phyloP scores from a whole-genome alignment of 2,888 invertebrate genomes.

The Tolmerus cingulatus region DNA sequence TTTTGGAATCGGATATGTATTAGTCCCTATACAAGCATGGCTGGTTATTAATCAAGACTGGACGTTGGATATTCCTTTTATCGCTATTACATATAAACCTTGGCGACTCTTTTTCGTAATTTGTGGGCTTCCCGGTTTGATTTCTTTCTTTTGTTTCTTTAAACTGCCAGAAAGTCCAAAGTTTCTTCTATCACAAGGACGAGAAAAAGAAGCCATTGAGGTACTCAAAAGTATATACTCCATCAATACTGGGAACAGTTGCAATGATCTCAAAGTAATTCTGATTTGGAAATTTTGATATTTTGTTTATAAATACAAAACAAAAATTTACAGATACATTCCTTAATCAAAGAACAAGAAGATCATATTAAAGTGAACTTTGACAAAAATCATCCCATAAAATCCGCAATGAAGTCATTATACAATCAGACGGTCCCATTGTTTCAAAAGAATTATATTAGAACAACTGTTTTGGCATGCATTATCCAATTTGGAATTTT shows the following conservation, averaged over 20 bases:
- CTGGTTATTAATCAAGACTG: slow-evolving; percentile 58
- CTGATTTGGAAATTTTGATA: background rate
- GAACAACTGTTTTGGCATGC: slow-evolving; percentile 56
- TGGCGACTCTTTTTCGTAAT: slow-evolving; percentile 59
- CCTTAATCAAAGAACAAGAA: background rate
- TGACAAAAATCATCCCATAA: background rate
- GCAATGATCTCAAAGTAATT: slow-evolving; percentile 53
- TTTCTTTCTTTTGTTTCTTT: slow-evolving; percentile 55
- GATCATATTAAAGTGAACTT: background rate
- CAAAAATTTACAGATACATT: background rate
- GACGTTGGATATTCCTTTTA: slow-evolving; percentile 53
- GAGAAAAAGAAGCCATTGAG: slow-evolving; percentile 53
- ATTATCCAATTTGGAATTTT: slow-evolving; percentile 58
- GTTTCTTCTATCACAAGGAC: slow-evolving; percentile 55
- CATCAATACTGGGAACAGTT: slow-evolving; percentile 54
- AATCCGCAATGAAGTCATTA: slow-evolving; percentile 53
- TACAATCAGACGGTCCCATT: slow-evolving; percentile 60
- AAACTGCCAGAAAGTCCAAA: slow-evolving; percentile 60
- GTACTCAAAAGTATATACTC: slow-evolving; percentile 55
- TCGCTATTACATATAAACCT: slow-evolving; percentile 56
- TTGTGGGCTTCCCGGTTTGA: slow-evolving; percentile 57
- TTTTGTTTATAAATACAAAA: no score
- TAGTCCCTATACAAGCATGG: slow-evolving; percentile 59
- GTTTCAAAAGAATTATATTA: slow-evolving; percentile 55
- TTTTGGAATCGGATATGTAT: slow-evolving; percentile 57